Evolutionary conservation across 2,797 vertebrate genomes (phyloP), one percentile per base, ranked within the genome.

Genomic region (Poliocrania exsul): DNA sequence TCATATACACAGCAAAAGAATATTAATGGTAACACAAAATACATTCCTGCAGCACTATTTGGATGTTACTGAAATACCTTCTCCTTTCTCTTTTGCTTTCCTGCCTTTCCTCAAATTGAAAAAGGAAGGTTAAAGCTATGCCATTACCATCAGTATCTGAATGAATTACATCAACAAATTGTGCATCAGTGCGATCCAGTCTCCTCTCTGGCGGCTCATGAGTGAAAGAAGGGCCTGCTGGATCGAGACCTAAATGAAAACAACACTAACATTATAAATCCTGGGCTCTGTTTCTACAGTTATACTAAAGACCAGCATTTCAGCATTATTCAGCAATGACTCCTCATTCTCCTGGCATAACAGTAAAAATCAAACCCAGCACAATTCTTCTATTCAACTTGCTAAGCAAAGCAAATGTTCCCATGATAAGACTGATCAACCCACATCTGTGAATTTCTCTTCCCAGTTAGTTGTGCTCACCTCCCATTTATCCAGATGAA

Each of bases 151-250:
- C 96, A 94, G 90, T 97, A 96, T 99, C 99, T 16, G 99, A 98
- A 97, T 99, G 99, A 56, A 99, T 98, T 3, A 99, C 98, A 85
- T 99, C 99, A 74, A 99, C 99, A 96, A 99, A 99, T 85, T 98
- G 97, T 42, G 99, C 99, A 86, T 99, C 99, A 0, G 97, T 98
- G 1, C 97, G 97, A 97, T 99, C 98, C 95, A 99, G 97, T 75
- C 99, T 98, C 53, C 93, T 80, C 28, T 98, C 97, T 1, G 97
- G 96, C 0, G 97, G 95, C 35, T 98, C 97, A 33, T 96, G 92
- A 74, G 98, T 98, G 97, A 99, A 99, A 8, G 96, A 98, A 31
- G 99, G 99, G 11, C 99, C 99, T 0, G 99, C 99, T 16, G 99
- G 99, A 89, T 99, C 99, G 96, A 99, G 97, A 79, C 99, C 99